Evolutionary conservation across 2,888 invertebrate species (phyloP).

Genomic region (Platycnemis pennipes): DNA sequence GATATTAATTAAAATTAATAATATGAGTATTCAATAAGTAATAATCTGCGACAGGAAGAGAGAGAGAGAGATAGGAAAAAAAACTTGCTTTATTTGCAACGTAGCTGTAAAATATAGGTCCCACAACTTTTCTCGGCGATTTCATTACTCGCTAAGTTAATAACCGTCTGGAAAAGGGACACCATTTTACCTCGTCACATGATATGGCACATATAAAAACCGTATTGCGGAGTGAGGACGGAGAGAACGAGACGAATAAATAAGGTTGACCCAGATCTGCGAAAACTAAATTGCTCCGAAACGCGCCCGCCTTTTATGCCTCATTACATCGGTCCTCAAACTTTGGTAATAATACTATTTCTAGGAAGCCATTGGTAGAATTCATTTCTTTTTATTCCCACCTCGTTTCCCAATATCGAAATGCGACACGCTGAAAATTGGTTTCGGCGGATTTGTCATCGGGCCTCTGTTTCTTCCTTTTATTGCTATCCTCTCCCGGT

Average conservation of each 20-base stretch:
- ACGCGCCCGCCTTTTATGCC: constrained; percentile 43
- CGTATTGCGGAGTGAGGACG: background rate
- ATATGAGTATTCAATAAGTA: too few relatives aligned
- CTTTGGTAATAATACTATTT: constrained; percentile 43
- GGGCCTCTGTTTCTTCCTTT: constrained; percentile 6
- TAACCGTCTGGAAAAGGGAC: background rate
- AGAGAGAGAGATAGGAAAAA: background rate
- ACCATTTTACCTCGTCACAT: background rate
- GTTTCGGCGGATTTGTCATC: constrained; percentile 25
- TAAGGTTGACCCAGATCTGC: constrained; percentile 27
- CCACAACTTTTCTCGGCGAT: background rate
- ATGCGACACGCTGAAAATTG: constrained; percentile 54
- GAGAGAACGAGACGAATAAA: constrained; percentile 35
- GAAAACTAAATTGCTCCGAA: constrained; percentile 28
- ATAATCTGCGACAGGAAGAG: too few relatives aligned
- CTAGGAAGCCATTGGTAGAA: constrained; percentile 37
- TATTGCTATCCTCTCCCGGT: background rate
- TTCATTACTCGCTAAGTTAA: constrained; percentile 12
- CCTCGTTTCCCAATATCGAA: constrained; percentile 40
- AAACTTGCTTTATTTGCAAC: background rate
- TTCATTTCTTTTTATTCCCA: constrained; percentile 24
- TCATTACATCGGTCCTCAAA: constrained; percentile 54
- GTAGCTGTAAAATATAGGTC: background rate
- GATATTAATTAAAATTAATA: too few relatives aligned
- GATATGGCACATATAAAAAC: constrained; percentile 27